A percentile compares a stretch with the other conserved stretches of the same genome.
Evolutionary conservation across 1,140 invertebrate species (phyloP).

Genomic region (Neodiprion lecontei): DNA sequence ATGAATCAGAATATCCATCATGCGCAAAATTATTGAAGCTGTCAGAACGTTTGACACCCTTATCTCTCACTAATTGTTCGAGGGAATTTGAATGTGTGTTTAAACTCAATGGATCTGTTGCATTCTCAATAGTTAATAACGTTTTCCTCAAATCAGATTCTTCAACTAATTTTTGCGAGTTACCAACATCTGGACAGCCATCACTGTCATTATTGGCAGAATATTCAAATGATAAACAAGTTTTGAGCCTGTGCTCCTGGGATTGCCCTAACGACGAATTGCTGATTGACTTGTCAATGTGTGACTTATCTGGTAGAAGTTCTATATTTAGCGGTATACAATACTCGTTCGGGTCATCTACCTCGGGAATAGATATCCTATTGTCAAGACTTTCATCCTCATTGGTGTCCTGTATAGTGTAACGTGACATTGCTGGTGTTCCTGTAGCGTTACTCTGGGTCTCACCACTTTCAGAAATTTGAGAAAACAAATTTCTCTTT

Average conservation of each 20-base stretch:
- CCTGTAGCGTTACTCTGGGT: not conserved
- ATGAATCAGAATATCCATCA: not conserved
- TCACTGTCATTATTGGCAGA: not conserved
- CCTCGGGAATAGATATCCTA: not conserved
- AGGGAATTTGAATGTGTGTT: slow-evolving; percentile 19
- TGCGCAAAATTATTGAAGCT: slow-evolving; percentile 33
- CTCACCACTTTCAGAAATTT: not conserved
- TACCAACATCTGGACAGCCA: not conserved
- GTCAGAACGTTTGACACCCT: slow-evolving; percentile 48
- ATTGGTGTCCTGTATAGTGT: not conserved
- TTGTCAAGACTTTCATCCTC: not conserved
- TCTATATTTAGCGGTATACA: not conserved
- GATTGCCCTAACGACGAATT: not conserved
- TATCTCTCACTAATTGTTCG: slow-evolving; percentile 49
- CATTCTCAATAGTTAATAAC: not conserved
- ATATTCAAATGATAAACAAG: not conserved
- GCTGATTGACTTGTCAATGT: not conserved
- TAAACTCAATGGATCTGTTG: slow-evolving; percentile 24
- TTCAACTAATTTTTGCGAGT: not conserved
- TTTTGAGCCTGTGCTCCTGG: not conserved
- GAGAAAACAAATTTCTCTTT: not conserved
- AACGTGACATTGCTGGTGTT: not conserved
- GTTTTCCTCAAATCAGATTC: not conserved
- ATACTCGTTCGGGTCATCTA: not conserved
- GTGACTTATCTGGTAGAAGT: not conserved